A percentile compares a stretch with the other conserved stretches of the same genome.
phyloP scores from a whole-genome alignment of 2,797 vertebrate genomes.

The Adrianichthys oophorus region DNA sequence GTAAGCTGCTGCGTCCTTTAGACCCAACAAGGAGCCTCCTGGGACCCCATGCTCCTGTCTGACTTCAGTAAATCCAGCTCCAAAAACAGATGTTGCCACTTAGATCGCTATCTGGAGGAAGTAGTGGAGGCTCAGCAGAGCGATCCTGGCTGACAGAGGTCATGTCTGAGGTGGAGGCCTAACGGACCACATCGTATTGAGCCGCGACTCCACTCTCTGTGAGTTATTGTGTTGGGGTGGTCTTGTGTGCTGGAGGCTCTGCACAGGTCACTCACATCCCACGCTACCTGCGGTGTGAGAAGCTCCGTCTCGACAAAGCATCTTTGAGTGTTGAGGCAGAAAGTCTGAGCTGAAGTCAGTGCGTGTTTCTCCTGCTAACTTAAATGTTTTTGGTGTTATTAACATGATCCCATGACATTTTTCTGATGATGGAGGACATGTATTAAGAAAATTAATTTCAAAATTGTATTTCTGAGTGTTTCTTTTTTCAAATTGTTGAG shows the following conservation, averaged over 20 bases:
- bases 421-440: too few relatives aligned
- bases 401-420: too few relatives aligned
- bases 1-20: conserved; percentile 47
- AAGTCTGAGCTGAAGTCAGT: conserved; percentile 22
- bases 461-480: too few relatives aligned
- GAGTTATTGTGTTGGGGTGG: conserved; percentile 56
- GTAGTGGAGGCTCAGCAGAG: conserved; percentile 48
- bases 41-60: conserved; percentile 46
- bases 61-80: conserved; percentile 54
- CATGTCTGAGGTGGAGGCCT: conserved; percentile 48
- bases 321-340: conserved; percentile 26
- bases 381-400: not conserved
- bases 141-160: conserved; percentile 44
- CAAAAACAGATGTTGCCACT: conserved; percentile 57
- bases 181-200: conserved; percentile 51
- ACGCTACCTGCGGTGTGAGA: conserved; percentile 34
- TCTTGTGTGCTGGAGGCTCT: conserved; percentile 31
- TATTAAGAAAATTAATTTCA: too few relatives aligned
- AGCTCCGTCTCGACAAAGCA: conserved; percentile 19
- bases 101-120: conserved; percentile 47
- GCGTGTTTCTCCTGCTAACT: conserved; percentile 28
- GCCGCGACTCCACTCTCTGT: conserved; percentile 40
- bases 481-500: too few relatives aligned
- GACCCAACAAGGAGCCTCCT: conserved; percentile 45
- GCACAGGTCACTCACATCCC: conserved; percentile 51